Conservation (phyloP, 2,797 vertebrate species). For the Syngnathus acus region DNA sequence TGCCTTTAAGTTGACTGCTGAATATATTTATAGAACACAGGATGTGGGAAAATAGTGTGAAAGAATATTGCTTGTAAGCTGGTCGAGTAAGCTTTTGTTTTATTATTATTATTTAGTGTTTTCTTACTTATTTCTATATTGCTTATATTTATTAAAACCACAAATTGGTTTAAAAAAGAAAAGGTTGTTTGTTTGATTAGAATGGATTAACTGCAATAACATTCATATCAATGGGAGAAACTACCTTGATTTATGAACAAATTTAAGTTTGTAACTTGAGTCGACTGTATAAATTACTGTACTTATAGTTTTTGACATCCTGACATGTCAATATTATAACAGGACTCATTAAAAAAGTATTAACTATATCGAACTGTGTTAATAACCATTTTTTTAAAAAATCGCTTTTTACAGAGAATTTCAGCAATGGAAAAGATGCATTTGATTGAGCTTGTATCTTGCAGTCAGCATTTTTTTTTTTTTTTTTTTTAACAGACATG, state of each 20-base stretch:
- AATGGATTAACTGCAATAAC: no score
- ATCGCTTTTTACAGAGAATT: neutral
- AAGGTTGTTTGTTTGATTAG: no score
- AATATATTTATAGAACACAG: neutral
- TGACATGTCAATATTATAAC: neutral
- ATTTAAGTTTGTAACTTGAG: no score
- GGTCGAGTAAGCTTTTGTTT: no score
- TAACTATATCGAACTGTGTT: neutral
- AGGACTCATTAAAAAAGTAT: neutral
- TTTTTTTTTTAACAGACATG: neutral
- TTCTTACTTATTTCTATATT: no score
- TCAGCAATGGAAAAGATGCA: neutral
- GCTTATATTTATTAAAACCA: no score
- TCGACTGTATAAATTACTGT: no score
- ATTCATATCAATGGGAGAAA: no score
- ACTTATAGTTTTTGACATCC: neutral
- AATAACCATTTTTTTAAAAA: neutral
- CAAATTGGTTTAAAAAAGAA: no score
- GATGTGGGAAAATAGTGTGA: neutral
- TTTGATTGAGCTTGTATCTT: neutral
- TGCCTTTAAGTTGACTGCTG: neutral
- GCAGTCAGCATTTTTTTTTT: constrained; percentile 2
- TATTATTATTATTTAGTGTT: no score
- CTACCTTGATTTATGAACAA: no score
- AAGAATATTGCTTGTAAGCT: neutral